Base-by-base conservation (phyloP, 2,797 vertebrate species). In the Parauchenoglanis punctatus region DNA sequence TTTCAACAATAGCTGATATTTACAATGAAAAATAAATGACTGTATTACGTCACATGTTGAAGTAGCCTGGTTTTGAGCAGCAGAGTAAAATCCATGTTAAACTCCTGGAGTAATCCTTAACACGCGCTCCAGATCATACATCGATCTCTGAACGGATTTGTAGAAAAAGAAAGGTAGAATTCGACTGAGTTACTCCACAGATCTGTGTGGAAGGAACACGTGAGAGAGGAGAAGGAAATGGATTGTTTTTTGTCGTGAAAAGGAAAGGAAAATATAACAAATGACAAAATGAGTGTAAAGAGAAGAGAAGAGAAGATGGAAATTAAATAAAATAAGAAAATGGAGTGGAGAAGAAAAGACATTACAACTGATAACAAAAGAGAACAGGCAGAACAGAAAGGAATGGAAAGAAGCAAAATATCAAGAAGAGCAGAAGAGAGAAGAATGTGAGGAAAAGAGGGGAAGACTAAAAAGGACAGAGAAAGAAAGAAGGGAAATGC, bases 1-100 rank as follows among this genome's bases (percentile, higher is more conserved):
- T 87, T 80, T 86, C 72, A 63, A 80, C 67, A 78, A 67, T 54
- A 76, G 52, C 59, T 75, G 31, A 86, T 82, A 46, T 87, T 83
- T 67, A 83, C 44, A 23, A 80, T 23, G 52, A 80, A 80, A 80
- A 80, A 11, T 12, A 58, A 58, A 58, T 28, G 31, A 20, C 25
- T 1, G 28, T n/a, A 49, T 35, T 6, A 80, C 52, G 6, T 59
- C 31, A 59, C 4, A 15, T 80, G 54, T 80, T 20, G 15, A 2
- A 59, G 54, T 5, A 5, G 76, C 1, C 7, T 31, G 7, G 76
- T 35, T 23, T 58, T 58, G 8, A 28, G 5, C 40, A 44, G 35
- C 8, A 35, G 75, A 28, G 10, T 80, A 28, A 80, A 80, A 58
- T 44, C 18, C 18, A 58, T 8, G 23, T 8, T 31, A 78, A 18